phyloP scores from a whole-genome alignment of 2,113 vertebrate genomes.

The Daphoenositta chrysoptera region DNA sequence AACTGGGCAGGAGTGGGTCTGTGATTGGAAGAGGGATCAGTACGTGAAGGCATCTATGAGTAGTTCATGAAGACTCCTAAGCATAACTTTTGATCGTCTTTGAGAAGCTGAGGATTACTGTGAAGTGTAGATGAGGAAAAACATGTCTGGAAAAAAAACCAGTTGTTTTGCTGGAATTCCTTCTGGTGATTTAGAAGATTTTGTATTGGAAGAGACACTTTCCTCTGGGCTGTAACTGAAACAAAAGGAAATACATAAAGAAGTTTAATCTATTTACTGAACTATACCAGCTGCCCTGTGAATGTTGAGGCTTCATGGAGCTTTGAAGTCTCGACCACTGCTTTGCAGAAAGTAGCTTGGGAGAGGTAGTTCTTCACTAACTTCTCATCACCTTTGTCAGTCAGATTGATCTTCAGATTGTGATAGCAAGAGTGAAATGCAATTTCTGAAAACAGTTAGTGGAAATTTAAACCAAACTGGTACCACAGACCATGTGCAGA shows the following conservation, averaged over 20 bases:
- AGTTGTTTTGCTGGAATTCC: neutral
- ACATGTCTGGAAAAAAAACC: neutral
- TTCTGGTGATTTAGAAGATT: neutral
- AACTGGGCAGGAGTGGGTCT: fast-evolving
- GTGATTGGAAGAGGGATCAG: neutral
- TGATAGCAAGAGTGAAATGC: neutral
- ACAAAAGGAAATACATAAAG: neutral
- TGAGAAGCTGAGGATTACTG: neutral
- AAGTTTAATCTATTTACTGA: neutral
- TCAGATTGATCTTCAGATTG: neutral
- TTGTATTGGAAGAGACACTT: neutral
- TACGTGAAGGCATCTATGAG: neutral
- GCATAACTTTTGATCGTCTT: neutral
- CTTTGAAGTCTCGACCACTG: fast-evolving
- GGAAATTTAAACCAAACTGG: neutral
- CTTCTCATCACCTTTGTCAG: neutral
- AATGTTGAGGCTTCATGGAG: neutral
- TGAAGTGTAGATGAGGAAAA: neutral
- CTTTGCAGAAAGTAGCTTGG: neutral
- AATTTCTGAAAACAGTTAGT: neutral
- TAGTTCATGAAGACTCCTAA: neutral
- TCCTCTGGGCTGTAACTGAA: neutral
- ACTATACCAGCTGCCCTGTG: neutral
- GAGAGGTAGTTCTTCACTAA: neutral
- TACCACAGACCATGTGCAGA: neutral